phyloP scores from a whole-genome alignment of 2,888 invertebrate genomes.

The Belgica antarctica region DNA sequence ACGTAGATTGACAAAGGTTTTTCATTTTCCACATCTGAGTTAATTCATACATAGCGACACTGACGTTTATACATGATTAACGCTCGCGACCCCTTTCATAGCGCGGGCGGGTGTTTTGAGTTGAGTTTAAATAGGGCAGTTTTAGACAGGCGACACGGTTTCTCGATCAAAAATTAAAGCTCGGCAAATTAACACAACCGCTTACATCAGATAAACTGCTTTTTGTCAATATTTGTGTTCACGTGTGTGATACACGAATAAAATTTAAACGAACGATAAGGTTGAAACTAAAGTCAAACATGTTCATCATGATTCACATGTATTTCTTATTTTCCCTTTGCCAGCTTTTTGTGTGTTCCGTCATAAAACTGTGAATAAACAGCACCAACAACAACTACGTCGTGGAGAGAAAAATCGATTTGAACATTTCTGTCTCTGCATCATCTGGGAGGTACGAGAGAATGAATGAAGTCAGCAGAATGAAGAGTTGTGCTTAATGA shows the following conservation, averaged over 20 bases:
- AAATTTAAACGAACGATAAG: neutral
- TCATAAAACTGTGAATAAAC: slow-evolving; percentile 7
- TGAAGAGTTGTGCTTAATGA: neutral
- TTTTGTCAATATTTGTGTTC: neutral
- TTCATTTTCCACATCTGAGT: neutral
- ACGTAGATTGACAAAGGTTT: slow-evolving; percentile 12
- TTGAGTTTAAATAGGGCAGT: neutral
- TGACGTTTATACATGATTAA: neutral
- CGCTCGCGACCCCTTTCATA: neutral
- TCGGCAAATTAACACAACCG: neutral
- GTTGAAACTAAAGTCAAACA: slow-evolving; percentile 2
- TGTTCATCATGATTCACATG: slow-evolving; percentile 24
- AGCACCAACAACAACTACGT: neutral
- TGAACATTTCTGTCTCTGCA: neutral
- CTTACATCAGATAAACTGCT: neutral
- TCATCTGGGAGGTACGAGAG: neutral
- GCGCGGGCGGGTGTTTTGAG: neutral
- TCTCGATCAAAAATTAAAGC: too few species aligned
- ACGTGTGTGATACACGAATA: neutral
- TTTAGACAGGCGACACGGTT: neutral
- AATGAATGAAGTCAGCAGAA: too few species aligned
- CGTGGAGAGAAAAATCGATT: slow-evolving; percentile 10
- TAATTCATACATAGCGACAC: neutral
- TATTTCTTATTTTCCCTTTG: too few species aligned
- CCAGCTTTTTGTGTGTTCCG: slow-evolving; percentile 1